Evolutionary conservation across 2,797 vertebrate species (phyloP), one percentile per base, ranked within the genome.

Genomic region (Lophius americanus): DNA sequence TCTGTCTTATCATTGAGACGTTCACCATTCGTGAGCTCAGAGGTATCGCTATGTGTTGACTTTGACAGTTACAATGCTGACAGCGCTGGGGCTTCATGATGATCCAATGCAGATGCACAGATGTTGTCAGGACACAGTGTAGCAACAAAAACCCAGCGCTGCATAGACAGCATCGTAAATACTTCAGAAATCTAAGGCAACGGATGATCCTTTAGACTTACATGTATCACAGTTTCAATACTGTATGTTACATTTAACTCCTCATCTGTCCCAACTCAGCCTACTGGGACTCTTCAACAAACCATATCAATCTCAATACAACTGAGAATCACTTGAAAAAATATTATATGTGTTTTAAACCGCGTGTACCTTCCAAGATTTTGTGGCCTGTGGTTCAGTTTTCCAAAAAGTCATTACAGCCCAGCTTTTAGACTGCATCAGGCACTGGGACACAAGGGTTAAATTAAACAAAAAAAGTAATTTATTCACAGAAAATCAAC

Each of bases 41-140:
- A 6, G 63, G 9, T 68, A 54, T 57, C 60, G 57, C 54, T 35
- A 39, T 58, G 60, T 71, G 53, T 59, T 38, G 13, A 53, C 44
- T 41, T 61, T 70, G 51, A 73, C 47, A 44, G 55, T 67, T 55
- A 10, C 2, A n/a, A 42, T 38, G 44, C 3, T 13, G 36, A 49
- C 13, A 51, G 55, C 60, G 35, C 35, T 11, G 4, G 23, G 64
- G 5, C 12, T 60, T 64, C 42, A 50, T 4, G 13, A 39, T n/a
- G 44, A 23, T 3, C 38, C 7, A 0, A 0, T 5, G 33, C 1
- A 7, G 43, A 44, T n/a, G 35, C 4, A 4, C 53, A n/a, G 2
- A 0, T 42, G 49, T 9, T 56, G 2, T 49, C 9, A 23, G 10
- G 37, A 42, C 44, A 12, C 7, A 23, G 3, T 8, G 5, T 46